Base-by-base conservation (phyloP, 1,140 invertebrate species). In the Zaprionus lachaisei region DNA sequence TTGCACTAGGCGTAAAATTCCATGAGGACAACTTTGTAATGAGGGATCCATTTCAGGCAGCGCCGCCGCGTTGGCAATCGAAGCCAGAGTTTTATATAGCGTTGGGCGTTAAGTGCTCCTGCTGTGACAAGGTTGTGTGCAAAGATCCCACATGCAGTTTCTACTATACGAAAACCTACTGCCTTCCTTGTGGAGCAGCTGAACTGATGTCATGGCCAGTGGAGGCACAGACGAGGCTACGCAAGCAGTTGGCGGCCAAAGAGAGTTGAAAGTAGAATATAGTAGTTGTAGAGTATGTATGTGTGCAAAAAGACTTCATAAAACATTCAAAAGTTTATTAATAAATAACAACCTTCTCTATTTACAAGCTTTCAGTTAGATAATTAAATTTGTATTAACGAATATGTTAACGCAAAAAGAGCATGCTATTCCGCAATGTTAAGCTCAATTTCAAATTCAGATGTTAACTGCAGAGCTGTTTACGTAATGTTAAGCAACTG, bases 21-120 rank as follows among this genome's bases (percentile, higher is more conserved):
- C 92, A 93, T 55, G 96, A 96, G 92, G 94, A 96, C 12, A 95
- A 94, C 72, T 98, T 96, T 92, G 92, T 97, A 0, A 96, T 97
- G 94, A 96, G 96, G 86, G 97, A 98, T 94, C 97, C 97, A 4
- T 98, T 98, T 85, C 94, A 95, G 84, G 93, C 95, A 1, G 94
- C 95, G 17, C 94, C 94, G 72, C 66, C 77, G 1, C 74, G 80
- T 14, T 79, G 85, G 84, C 80, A 91, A 54, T 92, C 93, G 4
- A 95, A 94, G 91, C 95, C 95, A 34, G 95, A 97, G 93, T 94
- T 93, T 65, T 95, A 96, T 84, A 91, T 97, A 26, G 93, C 97
- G 1, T 79, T 98, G 7, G 97, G 97, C n/a, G 93, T 94, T 26
- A 94, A 97, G 84, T 98, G 97, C 93, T 91, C 92, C 49, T 80